Conservation (phyloP, 1,140 invertebrate genomes). For the Drosophila tropicalis region DNA sequence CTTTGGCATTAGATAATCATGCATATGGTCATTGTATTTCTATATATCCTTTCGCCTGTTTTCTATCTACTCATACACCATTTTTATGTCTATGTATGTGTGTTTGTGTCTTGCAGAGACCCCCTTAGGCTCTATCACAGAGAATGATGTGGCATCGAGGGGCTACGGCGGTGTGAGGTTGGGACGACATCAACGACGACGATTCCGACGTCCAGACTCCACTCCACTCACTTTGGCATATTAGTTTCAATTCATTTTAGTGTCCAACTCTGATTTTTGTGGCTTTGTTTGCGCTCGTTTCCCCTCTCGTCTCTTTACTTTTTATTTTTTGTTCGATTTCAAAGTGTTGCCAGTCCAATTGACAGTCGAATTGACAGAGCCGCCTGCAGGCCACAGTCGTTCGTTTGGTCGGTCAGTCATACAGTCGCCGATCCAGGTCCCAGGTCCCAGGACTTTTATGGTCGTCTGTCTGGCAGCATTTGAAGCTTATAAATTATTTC, state of each 20-base stretch:
- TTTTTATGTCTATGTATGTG: constrained; percentile 17
- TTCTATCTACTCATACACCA: constrained; percentile 18
- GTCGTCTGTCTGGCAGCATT: constrained; percentile 51
- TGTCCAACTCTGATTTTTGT: constrained; percentile 69
- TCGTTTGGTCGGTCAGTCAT: constrained; percentile 10
- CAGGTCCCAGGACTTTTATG: constrained; percentile 78
- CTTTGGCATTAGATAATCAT: constrained; percentile 66
- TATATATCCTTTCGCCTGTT: constrained; percentile 65
- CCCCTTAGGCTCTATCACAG: constrained; percentile 53
- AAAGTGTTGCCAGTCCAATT: constrained; percentile 76
- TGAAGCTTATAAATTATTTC: constrained; percentile 75
- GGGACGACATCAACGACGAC: constrained; percentile 27
- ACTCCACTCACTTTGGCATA: constrained; percentile 75
- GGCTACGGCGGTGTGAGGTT: not conserved
- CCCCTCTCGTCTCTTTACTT: constrained; percentile 19
- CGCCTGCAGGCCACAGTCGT: constrained; percentile 58
- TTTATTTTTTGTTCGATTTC: constrained; percentile 35
- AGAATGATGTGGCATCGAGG: constrained; percentile 57
- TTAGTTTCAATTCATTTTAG: constrained; percentile 82
- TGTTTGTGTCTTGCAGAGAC: constrained; percentile 11
- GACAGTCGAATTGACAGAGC: constrained; percentile 77
- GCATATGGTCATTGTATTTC: constrained; percentile 47
- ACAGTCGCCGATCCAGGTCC: constrained; percentile 12
- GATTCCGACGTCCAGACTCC: constrained; percentile 4
- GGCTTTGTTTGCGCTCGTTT: constrained; percentile 68